Evolutionary conservation across 2,113 vertebrate species (phyloP).

Genomic region (Micronycteris hirsuta): DNA sequence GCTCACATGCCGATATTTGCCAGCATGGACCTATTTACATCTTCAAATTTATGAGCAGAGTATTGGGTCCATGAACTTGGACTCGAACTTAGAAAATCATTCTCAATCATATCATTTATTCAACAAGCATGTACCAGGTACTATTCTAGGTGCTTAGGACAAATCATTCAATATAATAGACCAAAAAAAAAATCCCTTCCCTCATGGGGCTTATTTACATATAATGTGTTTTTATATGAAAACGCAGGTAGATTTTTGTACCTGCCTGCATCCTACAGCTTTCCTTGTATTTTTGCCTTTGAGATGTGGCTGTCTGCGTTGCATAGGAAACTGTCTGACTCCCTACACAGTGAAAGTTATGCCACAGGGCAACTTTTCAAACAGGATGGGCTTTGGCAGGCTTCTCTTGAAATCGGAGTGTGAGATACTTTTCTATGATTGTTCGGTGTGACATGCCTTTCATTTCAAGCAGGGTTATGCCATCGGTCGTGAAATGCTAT

Average conservation of each 20-base stretch:
- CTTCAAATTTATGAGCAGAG: neutral
- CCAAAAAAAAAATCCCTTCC: neutral
- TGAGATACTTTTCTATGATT: neutral
- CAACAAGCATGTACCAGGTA: neutral
- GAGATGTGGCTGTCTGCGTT: neutral
- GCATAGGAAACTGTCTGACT: neutral
- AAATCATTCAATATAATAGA: neutral
- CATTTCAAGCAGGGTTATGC: neutral
- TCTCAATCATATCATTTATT: neutral
- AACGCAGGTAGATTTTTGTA: neutral
- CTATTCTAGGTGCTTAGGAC: neutral
- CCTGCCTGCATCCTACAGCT: neutral
- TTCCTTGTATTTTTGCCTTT: neutral
- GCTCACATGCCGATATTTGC: neutral
- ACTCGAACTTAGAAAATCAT: neutral
- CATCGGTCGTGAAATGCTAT: neutral
- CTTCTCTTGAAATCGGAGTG: neutral
- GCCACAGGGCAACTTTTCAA: conserved; percentile 9
- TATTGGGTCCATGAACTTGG: neutral
- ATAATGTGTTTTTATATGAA: neutral
- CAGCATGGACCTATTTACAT: neutral
- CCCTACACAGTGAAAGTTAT: neutral
- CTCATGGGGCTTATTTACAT: neutral
- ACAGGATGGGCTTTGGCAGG: neutral
- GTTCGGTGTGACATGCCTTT: neutral